Conservation (phyloP, 2,888 invertebrate species). For the Xestoiulus laeticollis region DNA sequence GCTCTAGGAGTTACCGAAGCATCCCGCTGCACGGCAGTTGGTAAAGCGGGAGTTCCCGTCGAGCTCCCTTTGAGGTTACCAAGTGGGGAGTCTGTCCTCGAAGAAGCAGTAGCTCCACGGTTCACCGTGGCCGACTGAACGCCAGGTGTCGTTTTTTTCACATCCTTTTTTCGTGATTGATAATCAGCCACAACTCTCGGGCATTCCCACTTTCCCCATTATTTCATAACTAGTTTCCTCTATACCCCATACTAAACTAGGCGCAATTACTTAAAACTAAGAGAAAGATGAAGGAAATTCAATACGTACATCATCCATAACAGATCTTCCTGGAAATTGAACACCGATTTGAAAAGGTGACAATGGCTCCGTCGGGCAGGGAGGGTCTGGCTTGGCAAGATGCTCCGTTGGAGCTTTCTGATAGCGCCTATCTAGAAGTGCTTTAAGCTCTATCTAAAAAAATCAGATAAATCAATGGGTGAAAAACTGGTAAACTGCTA, state of each 20-base stretch:
- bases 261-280: background rate
- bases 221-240: background rate
- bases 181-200: background rate
- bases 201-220: background rate
- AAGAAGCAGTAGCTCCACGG: background rate
- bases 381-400: background rate
- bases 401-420: background rate
- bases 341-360: background rate
- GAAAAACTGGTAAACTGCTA: background rate
- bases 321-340: background rate
- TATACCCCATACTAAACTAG: background rate
- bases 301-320: background rate
- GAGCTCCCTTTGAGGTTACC: background rate
- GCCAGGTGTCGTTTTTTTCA: background rate
- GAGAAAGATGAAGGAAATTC: background rate
- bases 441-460: constrained; percentile 7
- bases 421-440: background rate
- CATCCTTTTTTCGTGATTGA: background rate
- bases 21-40: background rate
- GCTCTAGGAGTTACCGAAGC: background rate
- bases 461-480: background rate
- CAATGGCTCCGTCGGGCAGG: background rate
- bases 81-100: background rate
- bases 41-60: background rate
- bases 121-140: background rate